Conservation (phyloP, 2,888 invertebrate species). For the Muscina levida region DNA sequence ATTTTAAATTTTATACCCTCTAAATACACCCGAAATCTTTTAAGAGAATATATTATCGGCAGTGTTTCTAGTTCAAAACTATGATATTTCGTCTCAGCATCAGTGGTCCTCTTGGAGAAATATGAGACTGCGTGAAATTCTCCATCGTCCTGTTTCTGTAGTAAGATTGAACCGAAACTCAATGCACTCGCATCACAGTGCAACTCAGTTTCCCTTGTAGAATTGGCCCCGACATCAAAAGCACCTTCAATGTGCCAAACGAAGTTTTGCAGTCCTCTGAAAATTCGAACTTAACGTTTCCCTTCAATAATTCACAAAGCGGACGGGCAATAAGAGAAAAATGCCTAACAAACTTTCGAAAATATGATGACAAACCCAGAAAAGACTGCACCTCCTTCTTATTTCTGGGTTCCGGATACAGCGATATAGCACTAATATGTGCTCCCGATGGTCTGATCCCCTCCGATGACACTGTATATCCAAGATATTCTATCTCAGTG, state of each 20-base stretch:
- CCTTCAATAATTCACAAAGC: constrained; percentile 31
- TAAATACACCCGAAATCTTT: constrained; percentile 13
- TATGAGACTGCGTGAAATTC: constrained; percentile 43
- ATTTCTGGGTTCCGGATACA: constrained; percentile 9
- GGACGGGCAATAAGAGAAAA: constrained; percentile 29
- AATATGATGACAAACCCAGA: constrained; percentile 17
- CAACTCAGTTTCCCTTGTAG: constrained; percentile 41
- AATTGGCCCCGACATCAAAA: constrained; percentile 22
- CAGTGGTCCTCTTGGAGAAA: not conserved
- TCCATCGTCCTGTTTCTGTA: constrained; percentile 46
- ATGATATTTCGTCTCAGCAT: constrained; percentile 37
- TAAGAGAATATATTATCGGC: constrained; percentile 16
- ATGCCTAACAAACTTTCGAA: constrained; percentile 28
- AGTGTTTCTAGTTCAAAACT: constrained; percentile 36
- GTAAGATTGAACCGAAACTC: constrained; percentile 45
- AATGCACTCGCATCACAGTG: constrained; percentile 56
- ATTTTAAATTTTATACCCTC: constrained; percentile 8
- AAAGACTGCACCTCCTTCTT: not conserved
- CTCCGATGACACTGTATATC: constrained; percentile 14
- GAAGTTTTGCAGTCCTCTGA: constrained; percentile 12
- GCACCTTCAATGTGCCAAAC: constrained; percentile 33
- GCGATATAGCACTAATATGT: constrained; percentile 24
- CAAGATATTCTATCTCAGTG: constrained; percentile 38
- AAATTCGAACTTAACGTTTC: constrained; percentile 5
- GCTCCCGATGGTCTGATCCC: constrained; percentile 17